Evolutionary conservation across 2,113 vertebrate genomes (phyloP).

Genomic region (Myotis davidii): DNA sequence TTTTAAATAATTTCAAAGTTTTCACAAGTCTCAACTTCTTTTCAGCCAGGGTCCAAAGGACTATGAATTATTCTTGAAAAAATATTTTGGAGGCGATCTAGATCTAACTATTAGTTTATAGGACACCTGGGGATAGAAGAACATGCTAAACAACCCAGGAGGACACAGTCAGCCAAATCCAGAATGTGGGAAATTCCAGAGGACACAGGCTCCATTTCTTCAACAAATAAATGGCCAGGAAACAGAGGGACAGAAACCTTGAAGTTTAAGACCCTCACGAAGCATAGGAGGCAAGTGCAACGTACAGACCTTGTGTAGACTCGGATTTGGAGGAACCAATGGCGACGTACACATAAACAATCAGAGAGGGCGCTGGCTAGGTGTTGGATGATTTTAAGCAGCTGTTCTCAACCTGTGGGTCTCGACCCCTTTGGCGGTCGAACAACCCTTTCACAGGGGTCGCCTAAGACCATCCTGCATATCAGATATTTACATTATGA

Average conservation of each 20-base stretch:
- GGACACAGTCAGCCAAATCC: no score
- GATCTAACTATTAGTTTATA: neutral
- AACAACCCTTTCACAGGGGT: no score
- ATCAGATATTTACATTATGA: no score
- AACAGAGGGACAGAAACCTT: no score
- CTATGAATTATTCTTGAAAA: neutral
- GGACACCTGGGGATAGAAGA: neutral
- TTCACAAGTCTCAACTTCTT: neutral
- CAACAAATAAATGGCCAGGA: neutral
- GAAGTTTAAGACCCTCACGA: neutral
- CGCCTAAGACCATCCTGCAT: no score
- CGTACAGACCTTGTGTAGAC: rapidly evolving
- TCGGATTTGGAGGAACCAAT: neutral
- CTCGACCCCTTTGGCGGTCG: no score
- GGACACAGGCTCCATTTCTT: neutral
- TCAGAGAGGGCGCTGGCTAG: neutral
- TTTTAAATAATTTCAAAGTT: constrained; percentile 4
- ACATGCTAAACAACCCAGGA: neutral
- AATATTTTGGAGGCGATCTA: neutral
- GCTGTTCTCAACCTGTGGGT: no score
- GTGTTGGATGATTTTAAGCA: rapidly evolving
- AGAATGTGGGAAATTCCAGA: no score
- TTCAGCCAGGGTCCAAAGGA: neutral
- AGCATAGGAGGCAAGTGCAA: rapidly evolving
- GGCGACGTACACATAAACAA: rapidly evolving